Percentiles rank a stretch among this genome's conserved stretches.
phyloP scores from a whole-genome alignment of 2,113 vertebrate species.

The Burhinus oedicnemus region DNA sequence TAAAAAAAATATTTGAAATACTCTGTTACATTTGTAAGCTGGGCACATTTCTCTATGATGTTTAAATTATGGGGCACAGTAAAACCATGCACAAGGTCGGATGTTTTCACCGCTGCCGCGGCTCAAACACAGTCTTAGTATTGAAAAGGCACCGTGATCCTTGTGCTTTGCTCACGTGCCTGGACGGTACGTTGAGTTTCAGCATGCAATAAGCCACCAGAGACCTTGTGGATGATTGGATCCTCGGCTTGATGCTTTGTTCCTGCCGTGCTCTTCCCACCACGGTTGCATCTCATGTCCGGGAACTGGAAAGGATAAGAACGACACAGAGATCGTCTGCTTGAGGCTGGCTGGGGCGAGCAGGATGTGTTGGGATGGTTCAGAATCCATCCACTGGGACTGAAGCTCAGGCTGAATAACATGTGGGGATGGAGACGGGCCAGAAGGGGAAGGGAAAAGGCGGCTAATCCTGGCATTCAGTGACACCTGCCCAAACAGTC shows the following conservation, averaged over 20 bases:
- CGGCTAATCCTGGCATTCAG: not conserved
- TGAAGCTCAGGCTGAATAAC: not conserved
- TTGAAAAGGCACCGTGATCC: not conserved
- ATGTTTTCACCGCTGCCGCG: not conserved
- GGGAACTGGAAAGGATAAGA: not conserved
- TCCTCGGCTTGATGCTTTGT: not conserved
- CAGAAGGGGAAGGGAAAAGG: not conserved
- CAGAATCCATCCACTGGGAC: not conserved
- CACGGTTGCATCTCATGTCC: rapidly evolving
- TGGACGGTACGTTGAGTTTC: not conserved
- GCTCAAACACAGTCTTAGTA: not conserved
- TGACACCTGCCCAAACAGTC: not conserved
- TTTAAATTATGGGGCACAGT: not conserved
- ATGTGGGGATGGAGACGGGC: rapidly evolving
- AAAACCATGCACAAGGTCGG: not conserved
- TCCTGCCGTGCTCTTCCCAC: not conserved
- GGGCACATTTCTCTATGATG: not conserved
- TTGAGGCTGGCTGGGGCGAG: not conserved
- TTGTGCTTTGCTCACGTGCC: not conserved
- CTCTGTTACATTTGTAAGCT: not conserved
- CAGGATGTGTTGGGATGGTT: not conserved
- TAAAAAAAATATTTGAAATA: not conserved
- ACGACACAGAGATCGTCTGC: rapidly evolving
- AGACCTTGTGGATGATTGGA: not conserved
- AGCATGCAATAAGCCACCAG: not conserved